Base-by-base conservation (phyloP, 1,140 invertebrate species). In the Drosophila lini region DNA sequence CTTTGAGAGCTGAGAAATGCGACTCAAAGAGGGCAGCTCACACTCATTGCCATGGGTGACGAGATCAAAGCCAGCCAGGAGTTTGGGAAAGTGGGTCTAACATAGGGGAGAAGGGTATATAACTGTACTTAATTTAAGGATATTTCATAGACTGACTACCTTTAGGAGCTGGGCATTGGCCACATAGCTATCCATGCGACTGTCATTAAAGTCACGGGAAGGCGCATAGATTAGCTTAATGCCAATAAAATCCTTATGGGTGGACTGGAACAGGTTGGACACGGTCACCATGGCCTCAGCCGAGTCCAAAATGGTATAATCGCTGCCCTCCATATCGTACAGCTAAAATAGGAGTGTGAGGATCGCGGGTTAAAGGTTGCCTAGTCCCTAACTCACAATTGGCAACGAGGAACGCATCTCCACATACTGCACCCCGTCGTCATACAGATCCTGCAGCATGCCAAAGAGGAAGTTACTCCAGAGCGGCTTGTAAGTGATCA, bases 371-470 rank as follows among this genome's bases (percentile, higher is more conserved):
- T 32, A 25, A 7, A 5, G n/a, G 9, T n/a, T 40, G 7, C 7
- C n/a, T 10, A 42, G 16, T 42, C 16, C 16, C 28, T 10, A 50
- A 83, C 84, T 84, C 62, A 92, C 91, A 55, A 75, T 75, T 13
- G 93, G 93, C 64, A 94, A 69, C 88, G 94, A 57, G 94, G 93
- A 71, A 93, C 94, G 63, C 92, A 97, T 90, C 93, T 98, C 97
- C 0, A 97, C 80, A 81, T 97, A 97, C 82, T 95, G 94, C 0
- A 98, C 93, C 73, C 97, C 96, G 82, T 98, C 97, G 0, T 94
- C 93, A 70, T 95, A 94, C 15, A 96, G 93, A 70, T 97, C 95
- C 68, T 94, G 81, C 3, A 98, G 92, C 5, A 94, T 94, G 60
- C 94, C 93, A 48, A 95, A 95, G 56, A 95, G 94, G 79, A 96